Percentiles rank a stretch among this genome's conserved stretches.
Conservation (phyloP, 1,140 invertebrate species). For the Drosophila lowei region DNA sequence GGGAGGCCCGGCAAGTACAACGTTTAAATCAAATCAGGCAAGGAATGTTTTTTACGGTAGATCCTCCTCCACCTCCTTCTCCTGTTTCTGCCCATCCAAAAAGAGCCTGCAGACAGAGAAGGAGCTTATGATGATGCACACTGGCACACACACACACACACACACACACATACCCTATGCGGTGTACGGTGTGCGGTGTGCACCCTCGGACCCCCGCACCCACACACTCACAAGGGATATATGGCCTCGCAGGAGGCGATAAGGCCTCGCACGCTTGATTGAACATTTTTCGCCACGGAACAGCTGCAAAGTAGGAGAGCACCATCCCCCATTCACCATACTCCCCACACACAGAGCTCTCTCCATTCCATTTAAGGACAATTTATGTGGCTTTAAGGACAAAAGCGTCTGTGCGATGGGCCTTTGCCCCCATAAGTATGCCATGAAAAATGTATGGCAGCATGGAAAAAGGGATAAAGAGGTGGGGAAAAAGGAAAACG, state of each 20-base stretch:
- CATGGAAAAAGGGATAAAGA: slow-evolving; percentile 35
- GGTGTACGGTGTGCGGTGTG: too few species aligned
- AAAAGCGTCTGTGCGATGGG: slow-evolving; percentile 41
- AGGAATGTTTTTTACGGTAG: slow-evolving; percentile 48
- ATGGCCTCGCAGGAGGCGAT: slow-evolving; percentile 38
- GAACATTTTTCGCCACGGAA: slow-evolving; percentile 52
- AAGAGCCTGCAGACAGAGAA: slow-evolving; percentile 23
- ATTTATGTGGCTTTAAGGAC: slow-evolving; percentile 73
- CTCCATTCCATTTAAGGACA: slow-evolving; percentile 24
- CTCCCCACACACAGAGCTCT: too few species aligned
- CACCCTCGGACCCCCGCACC: slow-evolving; percentile 2
- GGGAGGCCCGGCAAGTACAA: slow-evolving; percentile 42
- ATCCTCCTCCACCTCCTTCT: too few species aligned
- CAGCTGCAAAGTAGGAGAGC: slow-evolving; percentile 37
- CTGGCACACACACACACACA: slow-evolving; percentile 7
- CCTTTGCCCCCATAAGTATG: slow-evolving; percentile 72
- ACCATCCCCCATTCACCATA: slow-evolving; percentile 23
- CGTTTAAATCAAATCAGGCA: slow-evolving; percentile 76
- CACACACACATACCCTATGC: neutral
- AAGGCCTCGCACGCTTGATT: slow-evolving; percentile 61
- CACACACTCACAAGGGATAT: slow-evolving; percentile 3
- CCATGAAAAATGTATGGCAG: slow-evolving; percentile 64
- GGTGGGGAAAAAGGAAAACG: neutral
- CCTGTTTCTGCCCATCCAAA: slow-evolving; percentile 10
- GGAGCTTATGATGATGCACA: slow-evolving; percentile 57